A percentile compares a stretch with the other conserved stretches of the same genome.
These are phyloP conservation scores for Tokudaia muenninki DNA, from an alignment of 2,797 vertebrate genomes.

Conservation along the genomic window DNA sequence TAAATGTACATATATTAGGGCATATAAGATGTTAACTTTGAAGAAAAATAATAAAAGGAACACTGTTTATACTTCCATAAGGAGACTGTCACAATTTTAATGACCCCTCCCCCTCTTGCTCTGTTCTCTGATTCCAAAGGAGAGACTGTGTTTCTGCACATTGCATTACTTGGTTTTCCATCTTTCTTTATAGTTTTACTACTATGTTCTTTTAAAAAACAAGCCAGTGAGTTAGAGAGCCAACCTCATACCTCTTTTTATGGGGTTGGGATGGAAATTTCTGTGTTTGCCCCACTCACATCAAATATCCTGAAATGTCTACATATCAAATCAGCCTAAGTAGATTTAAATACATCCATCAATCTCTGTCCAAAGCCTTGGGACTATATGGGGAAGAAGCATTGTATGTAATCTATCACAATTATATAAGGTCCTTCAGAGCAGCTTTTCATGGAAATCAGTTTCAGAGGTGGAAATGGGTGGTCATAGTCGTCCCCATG, in stretches of 20 bases:
- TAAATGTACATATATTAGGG: not conserved
- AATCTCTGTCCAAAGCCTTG: not conserved
- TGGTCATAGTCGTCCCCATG: not conserved
- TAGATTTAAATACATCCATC: not conserved
- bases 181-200: not conserved
- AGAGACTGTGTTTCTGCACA: not conserved
- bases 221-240: constrained; percentile 9
- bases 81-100: not conserved
- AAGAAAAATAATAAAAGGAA: constrained; percentile 27
- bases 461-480: not conserved
- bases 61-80: not conserved
- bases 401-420: not conserved
- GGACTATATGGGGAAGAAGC: not conserved
- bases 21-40: not conserved
- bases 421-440: not conserved
- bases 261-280: not conserved
- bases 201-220: constrained; percentile 53
- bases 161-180: not conserved
- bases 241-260: not conserved
- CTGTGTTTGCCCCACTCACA: too few relatives aligned
- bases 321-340: constrained; percentile 24
- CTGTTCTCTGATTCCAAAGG: not conserved
- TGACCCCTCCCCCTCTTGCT: not conserved
- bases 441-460: not conserved
- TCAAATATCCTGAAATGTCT: constrained; percentile 39